Conservation (phyloP, 2,888 invertebrate genomes). For the Galerucella calmariensis region DNA sequence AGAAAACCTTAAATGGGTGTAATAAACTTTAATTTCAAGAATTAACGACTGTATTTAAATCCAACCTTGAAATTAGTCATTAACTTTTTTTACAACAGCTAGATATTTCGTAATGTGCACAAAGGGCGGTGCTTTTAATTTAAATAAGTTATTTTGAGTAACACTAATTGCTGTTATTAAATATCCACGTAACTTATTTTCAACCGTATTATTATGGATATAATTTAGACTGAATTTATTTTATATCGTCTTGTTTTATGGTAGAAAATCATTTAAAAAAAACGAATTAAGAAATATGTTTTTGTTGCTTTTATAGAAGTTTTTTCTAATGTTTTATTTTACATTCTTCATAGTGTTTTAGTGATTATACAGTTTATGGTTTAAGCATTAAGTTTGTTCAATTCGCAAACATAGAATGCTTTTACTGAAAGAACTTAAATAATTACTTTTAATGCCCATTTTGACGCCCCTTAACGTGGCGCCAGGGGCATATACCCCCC, state of each 20-base stretch:
- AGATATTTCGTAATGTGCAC: slow-evolving; percentile 37
- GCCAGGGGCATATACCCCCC: too few relatives aligned
- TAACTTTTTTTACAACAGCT: slow-evolving; percentile 57
- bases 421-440: too few relatives aligned
- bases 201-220: slow-evolving; percentile 8
- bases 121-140: slow-evolving; percentile 36
- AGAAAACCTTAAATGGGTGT: slow-evolving; percentile 59
- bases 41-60: slow-evolving; percentile 62
- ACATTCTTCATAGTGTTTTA: too few relatives aligned
- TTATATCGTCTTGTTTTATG: background rate
- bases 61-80: slow-evolving; percentile 63
- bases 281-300: slow-evolving; percentile 5
- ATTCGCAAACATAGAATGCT: too few relatives aligned
- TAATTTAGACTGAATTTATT: slow-evolving; percentile 15
- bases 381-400: too few relatives aligned
- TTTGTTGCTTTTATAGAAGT: background rate
- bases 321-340: too few relatives aligned
- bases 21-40: slow-evolving; percentile 59
- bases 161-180: slow-evolving; percentile 33
- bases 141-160: slow-evolving; percentile 33
- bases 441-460: too few relatives aligned
- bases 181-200: slow-evolving; percentile 4
- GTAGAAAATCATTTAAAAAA: slow-evolving; percentile 2
- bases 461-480: too few relatives aligned
- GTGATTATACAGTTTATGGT: too few relatives aligned